A percentile compares a stretch with the other conserved stretches of the same genome.
Conservation (phyloP, 2,888 invertebrate species). For the Drosophila monieri region DNA sequence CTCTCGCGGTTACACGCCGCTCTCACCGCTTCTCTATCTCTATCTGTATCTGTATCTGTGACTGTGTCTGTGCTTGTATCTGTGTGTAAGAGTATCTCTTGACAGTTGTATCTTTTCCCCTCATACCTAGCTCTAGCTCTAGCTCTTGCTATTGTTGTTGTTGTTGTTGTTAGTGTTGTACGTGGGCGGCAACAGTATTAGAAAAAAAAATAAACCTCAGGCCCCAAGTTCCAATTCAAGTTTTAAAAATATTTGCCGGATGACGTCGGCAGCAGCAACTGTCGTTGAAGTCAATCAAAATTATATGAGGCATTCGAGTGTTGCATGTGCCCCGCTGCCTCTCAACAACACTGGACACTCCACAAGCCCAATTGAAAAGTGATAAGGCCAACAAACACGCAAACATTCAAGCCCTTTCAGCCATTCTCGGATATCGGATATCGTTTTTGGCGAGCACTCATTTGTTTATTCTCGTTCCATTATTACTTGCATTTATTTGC, state of each 20-base stretch:
- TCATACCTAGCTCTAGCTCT: no score
- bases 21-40: slow-evolving; percentile 46
- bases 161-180: slow-evolving; percentile 19
- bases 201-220: slow-evolving; percentile 66
- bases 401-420: slow-evolving; percentile 69
- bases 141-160: no score
- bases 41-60: slow-evolving; percentile 1
- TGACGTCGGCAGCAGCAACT: slow-evolving; percentile 66
- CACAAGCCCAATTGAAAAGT: slow-evolving; percentile 57
- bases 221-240: slow-evolving; percentile 63
- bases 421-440: slow-evolving; percentile 69
- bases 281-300: slow-evolving; percentile 66
- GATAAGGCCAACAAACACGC: slow-evolving; percentile 71
- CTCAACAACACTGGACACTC: not conserved
- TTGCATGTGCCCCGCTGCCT: slow-evolving; percentile 60
- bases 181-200: slow-evolving; percentile 65
- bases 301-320: slow-evolving; percentile 49
- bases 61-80: slow-evolving; percentile 1
- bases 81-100: slow-evolving; percentile 65
- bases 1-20: slow-evolving; percentile 64
- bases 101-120: slow-evolving; percentile 31
- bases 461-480: slow-evolving; percentile 42
- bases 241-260: slow-evolving; percentile 69
- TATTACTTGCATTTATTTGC: slow-evolving; percentile 38
- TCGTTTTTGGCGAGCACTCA: slow-evolving; percentile 50